Percentiles rank a stretch among this genome's conserved stretches.
Evolutionary conservation across 2,113 vertebrate genomes (phyloP).

Genomic region (Misgurnus mizolepis): DNA sequence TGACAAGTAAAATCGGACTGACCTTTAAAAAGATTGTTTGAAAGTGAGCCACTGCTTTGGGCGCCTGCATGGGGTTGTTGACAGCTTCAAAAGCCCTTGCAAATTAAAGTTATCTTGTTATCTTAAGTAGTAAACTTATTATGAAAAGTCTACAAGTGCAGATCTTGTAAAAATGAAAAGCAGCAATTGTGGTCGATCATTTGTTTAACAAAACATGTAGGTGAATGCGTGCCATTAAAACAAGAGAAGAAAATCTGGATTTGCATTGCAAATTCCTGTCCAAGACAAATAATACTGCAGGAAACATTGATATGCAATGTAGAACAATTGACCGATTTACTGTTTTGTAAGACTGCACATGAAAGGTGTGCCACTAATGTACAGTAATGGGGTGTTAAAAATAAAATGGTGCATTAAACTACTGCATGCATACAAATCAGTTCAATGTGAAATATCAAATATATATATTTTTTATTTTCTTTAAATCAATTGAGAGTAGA

Average conservation of each 20-base stretch:
- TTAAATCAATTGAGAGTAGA: conserved; percentile 7
- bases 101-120: conserved; percentile 37
- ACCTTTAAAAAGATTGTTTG: conserved; percentile 43
- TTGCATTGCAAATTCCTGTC: conserved; percentile 41
- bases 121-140: conserved; percentile 30
- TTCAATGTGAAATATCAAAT: neutral
- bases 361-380: neutral
- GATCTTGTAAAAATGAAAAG: conserved; percentile 29
- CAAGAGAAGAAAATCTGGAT: conserved; percentile 4
- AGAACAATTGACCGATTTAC: conserved; percentile 18
- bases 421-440: neutral
- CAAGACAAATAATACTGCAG: conserved; percentile 25
- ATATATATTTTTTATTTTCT: conserved; percentile 3
- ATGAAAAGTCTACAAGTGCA: conserved; percentile 33
- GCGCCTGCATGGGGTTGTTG: conserved; percentile 22
- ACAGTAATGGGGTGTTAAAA: too few species aligned
- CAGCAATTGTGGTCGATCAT: conserved; percentile 41
- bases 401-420: neutral
- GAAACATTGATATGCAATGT: neutral
- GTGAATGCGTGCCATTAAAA: conserved; percentile 44
- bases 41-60: conserved; percentile 18
- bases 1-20: conserved; percentile 32
- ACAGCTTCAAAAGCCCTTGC: conserved; percentile 27
- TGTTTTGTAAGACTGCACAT: neutral
- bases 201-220: conserved; percentile 48